Evolutionary conservation across 2,113 vertebrate genomes (phyloP), one percentile per base, ranked within the genome.

Genomic region (Saguinus imperator): DNA sequence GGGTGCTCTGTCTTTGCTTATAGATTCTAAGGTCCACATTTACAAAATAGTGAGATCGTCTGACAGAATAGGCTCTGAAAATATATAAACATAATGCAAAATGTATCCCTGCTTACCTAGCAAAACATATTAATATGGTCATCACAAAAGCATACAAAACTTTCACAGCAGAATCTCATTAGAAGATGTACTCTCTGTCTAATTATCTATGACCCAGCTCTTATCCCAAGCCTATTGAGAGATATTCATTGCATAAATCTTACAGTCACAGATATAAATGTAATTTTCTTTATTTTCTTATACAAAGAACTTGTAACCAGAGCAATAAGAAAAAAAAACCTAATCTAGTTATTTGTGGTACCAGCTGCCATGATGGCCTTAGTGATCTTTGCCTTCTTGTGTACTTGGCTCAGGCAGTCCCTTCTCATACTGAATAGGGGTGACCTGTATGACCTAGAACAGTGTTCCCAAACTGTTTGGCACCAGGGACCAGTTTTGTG

Each of bases 271-370:
- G 82, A 64, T 27, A 27, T 0, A 58, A 27, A 52, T 64, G n/a
- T 29, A 29, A 68, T 66, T 84, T 70, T 40, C 84, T 50, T 58
- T 85, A 35, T 85, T 92, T 79, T 89, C 68, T 57, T 90, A 52
- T 35, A 81, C 2, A 58, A 52, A 52, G 76, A 84, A 86, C 37
- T 64, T 85, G 52, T 17, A 57, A 89, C 50, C 37, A n/a, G 32
- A 94, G 40, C 68, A 80, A 1, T 35, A 27, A 55, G 48, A 40
- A 40, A 40, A 25, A 57, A 55, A 45, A 73, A 29, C 0, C 11
- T 35, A 80, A 45, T 3, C 52, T 21, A 58, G 84, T 25, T 48
- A 17, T 48, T 50, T 21, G 14, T 4, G 45, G 58, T 8, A 3
- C 48, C 40, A 43, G 40, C 45, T 40, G 52, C 50, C 58, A 29